These are phyloP conservation scores for Stomatorhinus walkeri DNA, from an alignment of 2,797 vertebrate species.

Conservation along the genomic window DNA sequence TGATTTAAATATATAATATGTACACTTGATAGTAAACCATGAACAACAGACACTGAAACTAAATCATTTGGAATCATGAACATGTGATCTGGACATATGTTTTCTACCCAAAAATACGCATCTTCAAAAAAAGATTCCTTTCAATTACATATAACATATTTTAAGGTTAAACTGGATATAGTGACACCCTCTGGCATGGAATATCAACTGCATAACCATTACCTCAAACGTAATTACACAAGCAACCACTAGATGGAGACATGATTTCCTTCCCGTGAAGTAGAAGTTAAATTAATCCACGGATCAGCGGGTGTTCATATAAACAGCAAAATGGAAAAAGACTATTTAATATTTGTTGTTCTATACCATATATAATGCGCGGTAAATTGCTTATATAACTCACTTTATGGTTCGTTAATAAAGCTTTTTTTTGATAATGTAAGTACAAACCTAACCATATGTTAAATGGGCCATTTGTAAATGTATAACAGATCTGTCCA, in stretches of 20 bases:
- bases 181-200: neutral
- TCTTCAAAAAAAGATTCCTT: neutral
- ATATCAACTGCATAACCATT: neutral
- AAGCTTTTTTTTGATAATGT: neutral
- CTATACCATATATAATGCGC: neutral
- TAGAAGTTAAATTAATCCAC: neutral
- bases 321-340: neutral
- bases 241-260: neutral
- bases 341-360: neutral
- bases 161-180: neutral
- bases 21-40: neutral
- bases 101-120: neutral
- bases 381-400: neutral
- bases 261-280: neutral
- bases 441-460: neutral
- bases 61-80: neutral
- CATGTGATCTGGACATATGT: neutral
- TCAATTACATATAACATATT: neutral
- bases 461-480: neutral
- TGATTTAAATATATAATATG: neutral
- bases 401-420: neutral
- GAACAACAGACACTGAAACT: neutral
- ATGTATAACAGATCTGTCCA: neutral
- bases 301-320: neutral
- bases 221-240: neutral